Conservation (phyloP, 2,797 vertebrate species). For the Orestias chungarensis region DNA sequence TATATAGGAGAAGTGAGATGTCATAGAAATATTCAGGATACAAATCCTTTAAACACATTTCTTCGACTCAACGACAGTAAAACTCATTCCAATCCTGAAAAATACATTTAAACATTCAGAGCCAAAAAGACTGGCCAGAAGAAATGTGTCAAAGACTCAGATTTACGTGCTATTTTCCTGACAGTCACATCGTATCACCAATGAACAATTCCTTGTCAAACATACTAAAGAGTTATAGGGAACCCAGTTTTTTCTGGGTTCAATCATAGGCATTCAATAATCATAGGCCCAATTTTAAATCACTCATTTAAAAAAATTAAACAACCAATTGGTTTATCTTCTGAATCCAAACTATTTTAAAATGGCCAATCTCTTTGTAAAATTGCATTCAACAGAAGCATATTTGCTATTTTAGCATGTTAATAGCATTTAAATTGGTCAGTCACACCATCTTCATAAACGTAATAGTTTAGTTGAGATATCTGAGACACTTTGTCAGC, state of each 20-base stretch:
- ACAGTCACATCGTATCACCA: not conserved
- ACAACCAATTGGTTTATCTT: not conserved
- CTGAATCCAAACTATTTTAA: not conserved
- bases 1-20: not conserved
- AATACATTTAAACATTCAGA: not conserved
- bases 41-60: slow-evolving; percentile 15
- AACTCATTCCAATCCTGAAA: slow-evolving; percentile 22
- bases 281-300: too few relatives aligned
- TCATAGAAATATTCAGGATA: too few relatives aligned
- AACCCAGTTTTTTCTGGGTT: too few relatives aligned
- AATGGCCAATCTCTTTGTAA: not conserved
- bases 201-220: not conserved
- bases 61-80: slow-evolving; percentile 18
- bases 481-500: not conserved
- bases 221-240: not conserved
- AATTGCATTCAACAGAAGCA: not conserved
- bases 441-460: not conserved
- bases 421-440: too few relatives aligned
- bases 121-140: not conserved
- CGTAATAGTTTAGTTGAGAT: not conserved
- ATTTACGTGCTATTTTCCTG: too few relatives aligned
- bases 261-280: too few relatives aligned
- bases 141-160: not conserved
- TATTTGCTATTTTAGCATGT: too few relatives aligned
- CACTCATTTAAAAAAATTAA: too few relatives aligned